phyloP scores from a whole-genome alignment of 2,113 vertebrate species.

The Poeciliopsis occidentalis region DNA sequence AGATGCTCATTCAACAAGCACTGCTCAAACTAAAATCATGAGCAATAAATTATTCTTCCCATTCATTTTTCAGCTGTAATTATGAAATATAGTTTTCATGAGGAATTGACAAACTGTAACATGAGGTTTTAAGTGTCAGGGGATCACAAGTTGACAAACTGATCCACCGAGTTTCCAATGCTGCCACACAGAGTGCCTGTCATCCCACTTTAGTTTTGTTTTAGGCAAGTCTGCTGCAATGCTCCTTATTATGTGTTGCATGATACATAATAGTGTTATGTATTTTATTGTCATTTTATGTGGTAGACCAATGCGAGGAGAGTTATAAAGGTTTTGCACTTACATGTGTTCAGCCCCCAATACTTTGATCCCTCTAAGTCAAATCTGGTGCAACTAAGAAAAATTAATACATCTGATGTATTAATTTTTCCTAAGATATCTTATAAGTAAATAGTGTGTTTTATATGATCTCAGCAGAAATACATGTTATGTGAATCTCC shows the following conservation, averaged over 20 bases:
- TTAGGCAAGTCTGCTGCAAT: background rate
- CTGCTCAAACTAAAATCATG: slow-evolving; percentile 3
- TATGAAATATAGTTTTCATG: background rate
- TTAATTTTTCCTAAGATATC: too few species aligned
- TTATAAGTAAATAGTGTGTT: too few species aligned
- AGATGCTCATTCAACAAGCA: slow-evolving; percentile 12
- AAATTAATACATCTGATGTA: too few species aligned
- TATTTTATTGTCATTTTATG: background rate
- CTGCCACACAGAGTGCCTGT: background rate
- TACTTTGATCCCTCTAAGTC: too few species aligned
- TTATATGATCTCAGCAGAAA: too few species aligned
- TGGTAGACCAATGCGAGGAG: background rate
- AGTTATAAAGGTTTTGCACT: background rate
- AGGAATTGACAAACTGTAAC: slow-evolving; percentile 7
- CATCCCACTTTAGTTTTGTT: background rate
- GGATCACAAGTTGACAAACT: background rate
- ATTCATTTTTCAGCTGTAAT: slow-evolving; percentile 7
- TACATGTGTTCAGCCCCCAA: background rate
- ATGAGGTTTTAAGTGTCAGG: background rate
- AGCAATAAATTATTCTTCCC: slow-evolving; percentile 1
- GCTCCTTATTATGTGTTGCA: background rate
- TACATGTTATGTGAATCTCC: too few species aligned
- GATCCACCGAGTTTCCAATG: background rate
- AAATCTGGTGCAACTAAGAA: too few species aligned
- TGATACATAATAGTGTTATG: too few species aligned